Evolutionary conservation across 1,140 invertebrate species (phyloP).

Genomic region (Drosophila melanica): DNA sequence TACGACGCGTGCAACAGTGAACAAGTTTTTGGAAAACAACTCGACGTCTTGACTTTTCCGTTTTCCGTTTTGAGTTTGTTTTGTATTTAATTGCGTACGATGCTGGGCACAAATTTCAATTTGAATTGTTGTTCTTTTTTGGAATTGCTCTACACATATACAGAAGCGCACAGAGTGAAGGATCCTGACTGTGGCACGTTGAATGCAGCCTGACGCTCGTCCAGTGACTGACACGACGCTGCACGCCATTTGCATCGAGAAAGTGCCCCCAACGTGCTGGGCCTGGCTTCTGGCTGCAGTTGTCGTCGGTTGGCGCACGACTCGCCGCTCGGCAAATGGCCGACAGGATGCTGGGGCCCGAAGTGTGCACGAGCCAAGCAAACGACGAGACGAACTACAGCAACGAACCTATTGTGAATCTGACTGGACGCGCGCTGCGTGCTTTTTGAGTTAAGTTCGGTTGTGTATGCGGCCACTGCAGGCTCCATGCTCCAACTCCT

Average conservation of each 20-base stretch:
- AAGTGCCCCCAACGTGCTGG: slow-evolving; percentile 13
- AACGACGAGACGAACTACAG: not conserved
- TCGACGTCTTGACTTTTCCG: slow-evolving; percentile 7
- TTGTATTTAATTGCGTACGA: slow-evolving; percentile 30
- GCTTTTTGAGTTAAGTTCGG: slow-evolving; percentile 16
- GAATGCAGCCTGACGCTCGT: slow-evolving; percentile 75
- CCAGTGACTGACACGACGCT: slow-evolving; percentile 64
- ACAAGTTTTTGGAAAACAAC: not conserved
- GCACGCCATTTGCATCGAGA: slow-evolving; percentile 64
- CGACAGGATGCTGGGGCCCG: slow-evolving; percentile 39
- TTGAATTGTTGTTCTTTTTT: not conserved
- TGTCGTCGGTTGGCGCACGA: slow-evolving; percentile 34
- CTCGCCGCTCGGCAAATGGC: slow-evolving; percentile 1
- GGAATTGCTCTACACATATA: not conserved
- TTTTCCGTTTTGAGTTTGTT: not conserved
- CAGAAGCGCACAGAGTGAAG: not conserved
- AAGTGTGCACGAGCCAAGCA: not conserved
- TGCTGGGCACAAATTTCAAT: not conserved
- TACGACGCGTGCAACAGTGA: slow-evolving; percentile 21
- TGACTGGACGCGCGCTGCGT: slow-evolving; percentile 26
- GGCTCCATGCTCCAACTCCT: slow-evolving; percentile 1
- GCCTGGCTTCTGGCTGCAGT: slow-evolving; percentile 42
- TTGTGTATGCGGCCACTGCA: slow-evolving; percentile 20
- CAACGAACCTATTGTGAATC: slow-evolving; percentile 10
- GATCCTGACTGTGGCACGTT: slow-evolving; percentile 37